phyloP scores from a whole-genome alignment of 1,140 invertebrate species.

The Sitodiplosis mosellana region DNA sequence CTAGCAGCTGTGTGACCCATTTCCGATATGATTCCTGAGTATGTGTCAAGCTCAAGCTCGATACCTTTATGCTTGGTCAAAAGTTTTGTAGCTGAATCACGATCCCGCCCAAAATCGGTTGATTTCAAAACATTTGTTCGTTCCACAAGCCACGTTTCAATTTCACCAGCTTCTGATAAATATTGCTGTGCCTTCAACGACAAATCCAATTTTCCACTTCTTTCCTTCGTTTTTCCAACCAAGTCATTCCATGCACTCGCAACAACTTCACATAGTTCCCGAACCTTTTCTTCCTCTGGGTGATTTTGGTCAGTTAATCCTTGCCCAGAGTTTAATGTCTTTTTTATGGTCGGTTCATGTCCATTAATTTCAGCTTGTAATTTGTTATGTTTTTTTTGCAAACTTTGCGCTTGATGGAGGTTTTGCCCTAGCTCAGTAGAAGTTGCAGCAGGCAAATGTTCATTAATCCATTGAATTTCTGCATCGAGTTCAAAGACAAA shows the following conservation, averaged over 20 bases:
- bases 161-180: slow-evolving; percentile 75
- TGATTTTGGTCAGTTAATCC: slow-evolving; percentile 50
- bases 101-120: slow-evolving; percentile 70
- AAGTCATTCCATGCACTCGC: slow-evolving; percentile 50
- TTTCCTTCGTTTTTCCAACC: slow-evolving; percentile 43
- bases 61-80: slow-evolving; percentile 85
- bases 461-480: slow-evolving; percentile 90
- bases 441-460: slow-evolving; percentile 62
- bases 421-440: slow-evolving; percentile 60
- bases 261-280: slow-evolving; percentile 41
- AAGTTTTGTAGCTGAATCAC: slow-evolving; percentile 75
- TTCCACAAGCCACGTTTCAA: slow-evolving; percentile 83
- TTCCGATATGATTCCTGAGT: slow-evolving; percentile 77
- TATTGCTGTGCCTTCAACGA: slow-evolving; percentile 79
- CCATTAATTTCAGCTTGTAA: slow-evolving; percentile 69
- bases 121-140: slow-evolving; percentile 63
- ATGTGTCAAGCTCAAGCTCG: slow-evolving; percentile 84
- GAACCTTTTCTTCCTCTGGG: slow-evolving; percentile 54
- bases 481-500: slow-evolving; percentile 86
- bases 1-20: slow-evolving; percentile 71
- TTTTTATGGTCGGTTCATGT: slow-evolving; percentile 64
- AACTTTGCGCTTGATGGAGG: slow-evolving; percentile 77
- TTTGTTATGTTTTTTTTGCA: slow-evolving; percentile 88
- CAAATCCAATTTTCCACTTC: slow-evolving; percentile 61
- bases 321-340: slow-evolving; percentile 54